Conservation (phyloP, 2,888 invertebrate genomes). For the Anodontia alba region DNA sequence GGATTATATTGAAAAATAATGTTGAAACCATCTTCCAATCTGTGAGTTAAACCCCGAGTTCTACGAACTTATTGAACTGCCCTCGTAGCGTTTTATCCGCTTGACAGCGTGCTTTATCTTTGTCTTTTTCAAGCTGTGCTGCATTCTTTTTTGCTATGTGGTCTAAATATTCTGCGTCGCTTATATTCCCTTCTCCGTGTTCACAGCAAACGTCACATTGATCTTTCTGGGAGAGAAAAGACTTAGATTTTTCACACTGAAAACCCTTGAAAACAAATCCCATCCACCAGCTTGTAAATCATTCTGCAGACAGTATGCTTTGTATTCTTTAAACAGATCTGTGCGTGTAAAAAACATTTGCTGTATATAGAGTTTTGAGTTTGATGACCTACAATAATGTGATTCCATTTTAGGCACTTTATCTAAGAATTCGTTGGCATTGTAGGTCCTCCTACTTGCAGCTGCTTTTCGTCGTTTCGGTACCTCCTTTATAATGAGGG, state of each 20-base stretch:
- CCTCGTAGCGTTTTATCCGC: too few relatives aligned
- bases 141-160: constrained; percentile 48
- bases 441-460: too few relatives aligned
- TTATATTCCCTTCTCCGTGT: constrained; percentile 41
- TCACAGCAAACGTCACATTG: constrained; percentile 54
- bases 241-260: constrained; percentile 42
- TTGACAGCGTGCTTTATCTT: constrained; percentile 45
- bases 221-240: constrained; percentile 49
- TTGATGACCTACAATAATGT: constrained; percentile 43
- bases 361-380: constrained; percentile 48
- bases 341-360: constrained; percentile 26
- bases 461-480: constrained; percentile 3
- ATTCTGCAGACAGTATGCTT: constrained; percentile 5
- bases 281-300: background rate
- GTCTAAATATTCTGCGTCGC: constrained; percentile 40
- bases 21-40: too few relatives aligned
- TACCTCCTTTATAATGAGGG: constrained; percentile 10
- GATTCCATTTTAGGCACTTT: background rate
- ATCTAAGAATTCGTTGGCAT: background rate
- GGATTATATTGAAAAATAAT: too few relatives aligned
- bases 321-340: constrained; percentile 38
- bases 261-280: constrained; percentile 27
- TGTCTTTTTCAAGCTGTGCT: constrained; percentile 38
- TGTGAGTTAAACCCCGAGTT: too few relatives aligned
- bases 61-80: too few relatives aligned